A percentile compares a stretch with the other conserved stretches of the same genome.
Conservation (phyloP, 2,113 vertebrate genomes). For the Phycodurus eques region DNA sequence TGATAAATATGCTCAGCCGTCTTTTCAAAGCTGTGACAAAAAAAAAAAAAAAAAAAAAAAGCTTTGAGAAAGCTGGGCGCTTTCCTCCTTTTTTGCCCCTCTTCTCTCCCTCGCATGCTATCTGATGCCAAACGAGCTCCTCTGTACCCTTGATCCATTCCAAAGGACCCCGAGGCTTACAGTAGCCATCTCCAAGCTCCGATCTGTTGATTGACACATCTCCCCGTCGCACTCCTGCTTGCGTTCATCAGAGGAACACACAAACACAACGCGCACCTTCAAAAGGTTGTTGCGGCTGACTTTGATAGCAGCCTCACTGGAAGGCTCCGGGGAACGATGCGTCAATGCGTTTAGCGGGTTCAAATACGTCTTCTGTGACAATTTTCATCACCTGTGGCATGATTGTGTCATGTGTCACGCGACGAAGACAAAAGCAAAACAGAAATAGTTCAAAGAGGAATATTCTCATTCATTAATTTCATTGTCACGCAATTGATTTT, state of each 20-base stretch:
- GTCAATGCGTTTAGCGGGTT: constrained; percentile 51
- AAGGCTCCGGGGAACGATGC: constrained; percentile 49
- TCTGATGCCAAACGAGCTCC: constrained; percentile 49
- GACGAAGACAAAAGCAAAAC: constrained; percentile 13
- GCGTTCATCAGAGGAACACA: constrained; percentile 46
- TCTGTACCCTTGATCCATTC: constrained; percentile 51
- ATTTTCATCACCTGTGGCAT: constrained; percentile 54
- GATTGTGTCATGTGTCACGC: constrained; percentile 30
- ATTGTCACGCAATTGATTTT: too few relatives aligned
- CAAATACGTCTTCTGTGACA: constrained; percentile 58
- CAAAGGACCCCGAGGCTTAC: constrained; percentile 42
- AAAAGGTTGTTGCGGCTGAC: constrained; percentile 48
- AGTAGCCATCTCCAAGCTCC: constrained; percentile 31
- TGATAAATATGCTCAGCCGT: constrained; percentile 55
- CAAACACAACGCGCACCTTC: constrained; percentile 36
- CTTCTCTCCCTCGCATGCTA: constrained; percentile 25
- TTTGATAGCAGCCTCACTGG: constrained; percentile 65
- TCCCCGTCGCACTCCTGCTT: constrained; percentile 16
- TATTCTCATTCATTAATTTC: too few relatives aligned
- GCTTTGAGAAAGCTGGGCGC: constrained; percentile 31
- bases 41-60: constrained; percentile 7
- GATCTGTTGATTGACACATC: constrained; percentile 59
- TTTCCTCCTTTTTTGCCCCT: constrained; percentile 21
- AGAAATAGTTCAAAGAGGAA: neutral
- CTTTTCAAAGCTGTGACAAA: constrained; percentile 46